Evolutionary conservation across 1,140 invertebrate species (phyloP), one percentile per base, ranked within the genome.

Genomic region (Trichoplusia ni): DNA sequence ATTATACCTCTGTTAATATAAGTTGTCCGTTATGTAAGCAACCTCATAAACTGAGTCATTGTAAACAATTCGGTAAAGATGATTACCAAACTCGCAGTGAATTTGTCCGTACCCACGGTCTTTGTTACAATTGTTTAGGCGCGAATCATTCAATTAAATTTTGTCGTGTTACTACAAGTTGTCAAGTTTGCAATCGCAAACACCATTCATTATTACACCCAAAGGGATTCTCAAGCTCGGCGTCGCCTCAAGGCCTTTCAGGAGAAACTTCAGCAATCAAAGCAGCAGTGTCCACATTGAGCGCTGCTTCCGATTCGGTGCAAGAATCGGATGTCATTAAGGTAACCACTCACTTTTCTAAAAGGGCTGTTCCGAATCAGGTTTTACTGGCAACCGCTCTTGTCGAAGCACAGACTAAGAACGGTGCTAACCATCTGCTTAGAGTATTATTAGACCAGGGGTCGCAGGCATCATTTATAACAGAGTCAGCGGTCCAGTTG

Each of bases 371-470:
- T 16, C n/a, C 8, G 8, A 14, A 13, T 8, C 60, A 69, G 27
- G 56, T 67, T 14, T 46, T 69, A 19, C 27, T 74, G 27, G 60
- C 64, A 14, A 75, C 62, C 5, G 64, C 64, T 51, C 46, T 74
- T 4, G 64, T 67, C n/a, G 40, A 61, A 19, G 44, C 35, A 8
- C 7, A 35, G 25, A 29, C 67, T 18, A 37, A 14, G 4, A 59
- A 54, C 8, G 68, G 68, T 18, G 6, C 23, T 11, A 16, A 42
- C n/a, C 35, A 56, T 37, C 16, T 31, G 8, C 13, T 65, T 13
- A 18, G 71, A 42, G 61, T 54, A 1, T 60, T 73, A n/a, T 8
- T 73, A 11, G 71, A 73, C 51, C 63, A 69, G 35, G 71, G 71
- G 0, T 69, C 71, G 2, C 54, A 73, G 29, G 33, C 42, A 8